Percentiles rank a stretch among this genome's conserved stretches.
These are phyloP conservation scores for Charanyca ferruginea DNA, from an alignment of 2,888 invertebrate genomes.

Conservation along the genomic window DNA sequence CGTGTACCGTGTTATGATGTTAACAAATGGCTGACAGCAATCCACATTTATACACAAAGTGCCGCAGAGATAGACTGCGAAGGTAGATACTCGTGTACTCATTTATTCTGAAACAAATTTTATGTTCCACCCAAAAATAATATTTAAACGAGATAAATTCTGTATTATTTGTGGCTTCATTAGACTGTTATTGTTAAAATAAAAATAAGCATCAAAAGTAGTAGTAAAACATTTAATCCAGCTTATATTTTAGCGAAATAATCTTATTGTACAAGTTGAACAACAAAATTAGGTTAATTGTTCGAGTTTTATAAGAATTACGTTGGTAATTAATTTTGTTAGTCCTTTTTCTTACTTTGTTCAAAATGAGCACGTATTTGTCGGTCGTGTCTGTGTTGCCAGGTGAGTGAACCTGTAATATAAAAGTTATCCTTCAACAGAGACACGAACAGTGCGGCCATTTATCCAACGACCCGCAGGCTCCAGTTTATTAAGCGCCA, in stretches of 20 bases:
- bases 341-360: conserved; percentile 35
- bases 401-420: conserved; percentile 64
- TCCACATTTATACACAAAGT: conserved; percentile 45
- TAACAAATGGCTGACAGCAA: conserved; percentile 52
- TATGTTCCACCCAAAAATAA: conserved; percentile 24
- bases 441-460: conserved; percentile 52
- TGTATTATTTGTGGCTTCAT: conserved; percentile 38
- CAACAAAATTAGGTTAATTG: conserved; percentile 36
- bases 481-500: conserved; percentile 63
- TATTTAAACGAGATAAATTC: conserved; percentile 31
- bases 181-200: conserved; percentile 12
- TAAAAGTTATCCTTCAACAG: conserved; percentile 62
- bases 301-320: conserved; percentile 33
- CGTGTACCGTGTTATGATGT: conserved; percentile 17
- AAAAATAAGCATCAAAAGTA: conserved; percentile 11
- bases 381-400: conserved; percentile 13
- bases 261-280: conserved; percentile 24
- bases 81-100: conserved; percentile 15
- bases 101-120: conserved; percentile 44
- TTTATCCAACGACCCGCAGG: conserved; percentile 43
- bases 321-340: conserved; percentile 43
- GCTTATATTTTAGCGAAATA: conserved; percentile 17
- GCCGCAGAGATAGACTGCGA: conserved; percentile 39
- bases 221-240: conserved; percentile 13
- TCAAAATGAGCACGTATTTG: conserved; percentile 27